Conservation (phyloP, 2,797 vertebrate genomes). For the Ptychadena robeensis region DNA sequence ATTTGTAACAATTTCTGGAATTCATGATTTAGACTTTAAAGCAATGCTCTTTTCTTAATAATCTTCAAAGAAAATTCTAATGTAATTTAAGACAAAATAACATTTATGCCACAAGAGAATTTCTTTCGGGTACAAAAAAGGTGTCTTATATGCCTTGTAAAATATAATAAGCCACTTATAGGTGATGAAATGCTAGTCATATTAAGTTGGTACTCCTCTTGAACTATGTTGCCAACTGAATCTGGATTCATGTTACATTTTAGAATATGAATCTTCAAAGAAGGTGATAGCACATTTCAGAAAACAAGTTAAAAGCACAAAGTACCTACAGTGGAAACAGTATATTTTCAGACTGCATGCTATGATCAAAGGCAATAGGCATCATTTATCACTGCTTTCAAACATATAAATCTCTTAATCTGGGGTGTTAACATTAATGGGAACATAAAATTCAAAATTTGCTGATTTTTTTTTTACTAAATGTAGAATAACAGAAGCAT, state of each 20-base stretch:
- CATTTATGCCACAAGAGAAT: constrained; percentile 14
- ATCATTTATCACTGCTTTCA: background rate
- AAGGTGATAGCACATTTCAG: background rate
- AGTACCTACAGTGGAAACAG: background rate
- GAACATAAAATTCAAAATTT: too few species aligned
- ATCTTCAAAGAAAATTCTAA: constrained; percentile 43
- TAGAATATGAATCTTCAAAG: background rate
- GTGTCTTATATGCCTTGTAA: constrained; percentile 24
- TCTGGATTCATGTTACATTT: constrained; percentile 20
- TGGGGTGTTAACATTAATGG: too few species aligned
- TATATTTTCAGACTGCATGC: background rate
- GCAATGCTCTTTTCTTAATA: constrained; percentile 55
- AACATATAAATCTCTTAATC: too few species aligned
- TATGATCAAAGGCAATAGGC: background rate
- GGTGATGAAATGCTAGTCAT: constrained; percentile 23
- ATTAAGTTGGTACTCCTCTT: constrained; percentile 36
- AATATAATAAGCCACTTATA: constrained; percentile 40
- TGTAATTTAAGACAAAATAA: constrained; percentile 49
- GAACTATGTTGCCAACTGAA: constrained; percentile 15
- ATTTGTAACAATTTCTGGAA: constrained; percentile 55
- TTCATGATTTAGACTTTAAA: constrained; percentile 56
- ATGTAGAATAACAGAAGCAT: too few species aligned
- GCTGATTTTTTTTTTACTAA: too few species aligned
- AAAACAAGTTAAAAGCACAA: background rate
- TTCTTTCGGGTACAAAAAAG: background rate